Evolutionary conservation across 2,888 invertebrate species (phyloP), one percentile per base, ranked within the genome.

Genomic region (Melikaiella ostensackeni): DNA sequence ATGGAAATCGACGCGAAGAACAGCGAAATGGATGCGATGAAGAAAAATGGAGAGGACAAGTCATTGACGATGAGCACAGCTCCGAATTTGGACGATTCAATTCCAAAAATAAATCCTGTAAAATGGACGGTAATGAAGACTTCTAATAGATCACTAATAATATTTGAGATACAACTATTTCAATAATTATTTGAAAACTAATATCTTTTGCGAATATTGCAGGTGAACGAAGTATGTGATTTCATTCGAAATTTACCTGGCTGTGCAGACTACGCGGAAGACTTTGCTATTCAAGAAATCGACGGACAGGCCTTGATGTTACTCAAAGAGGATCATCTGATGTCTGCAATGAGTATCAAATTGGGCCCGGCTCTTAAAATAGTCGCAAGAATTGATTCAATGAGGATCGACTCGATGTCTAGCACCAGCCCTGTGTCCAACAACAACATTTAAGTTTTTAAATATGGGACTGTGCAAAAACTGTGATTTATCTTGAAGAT

Each of bases 301-400:
- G 99, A 99, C 88, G 98, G 99, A 0, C 98, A 98, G 89, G 98
- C 98, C 0, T 92, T 99, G 79, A 94, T 98, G 92, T 93, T 99
- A 75, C 94, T 99, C 75, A 97, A 97, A 88, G 98, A 98, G 83
- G 98, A 98, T 88, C 98, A 99, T 92, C 93, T 99, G 42, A 98
- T 98, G 92, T 96, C 96, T 83, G 97, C 98, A 9, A 97, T 99
- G 94, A 96, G 96, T 78, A 98, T 99, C 95, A 98, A 98, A 90
- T 93, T 99, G 27, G 98, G 98, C 0, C 98, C 98, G 0, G 98
- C 98, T 0, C 93, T 99, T 75, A 99, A 99, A 92, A 98, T 99
- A 78, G 98, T 98, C 84, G 97, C 97, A 62, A 96, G 96, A 91
- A 98, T 98, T 79, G 97, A 97, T 89, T 94, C 96, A 1, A 95